Base-by-base conservation (phyloP, 2,113 vertebrate species). In the Acanthisitta chloris region DNA sequence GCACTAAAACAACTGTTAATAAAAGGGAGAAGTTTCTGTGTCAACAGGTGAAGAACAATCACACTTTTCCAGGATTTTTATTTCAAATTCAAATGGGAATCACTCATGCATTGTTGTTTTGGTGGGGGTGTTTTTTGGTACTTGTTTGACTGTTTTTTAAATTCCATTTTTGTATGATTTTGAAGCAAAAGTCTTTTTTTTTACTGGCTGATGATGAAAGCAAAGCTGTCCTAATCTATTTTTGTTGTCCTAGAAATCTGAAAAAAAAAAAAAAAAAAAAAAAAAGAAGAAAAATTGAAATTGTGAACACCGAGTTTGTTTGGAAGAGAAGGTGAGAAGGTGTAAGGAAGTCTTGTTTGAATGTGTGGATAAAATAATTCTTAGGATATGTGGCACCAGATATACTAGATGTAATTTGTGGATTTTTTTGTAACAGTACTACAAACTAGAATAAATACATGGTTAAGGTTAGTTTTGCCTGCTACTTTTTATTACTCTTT, bases 61-160 rank as follows among this genome's bases (percentile, higher is more conserved):
- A 8, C 13, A 74, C 2, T 78, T 89, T 92, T 57, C 10, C 21
- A 79, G 33, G 18, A 46, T 54, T 66, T 86, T 91, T 57, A 19
- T 42, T 83, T 91, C 11, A 57, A 74, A 70, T 65, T 78, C 8
- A 78, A 86, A 86, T 24, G 4, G 14, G 61, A 73, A 59, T 61
- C 2, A 42, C 19, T 34, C 66, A 11, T 48, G 6, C 8, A 46
- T 31, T 76, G 6, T 3, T 21, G 29, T 54, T 72, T 42, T 25
- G 21, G 12, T 52, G 7, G 11, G 5, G 2, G 1, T 19, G 1
- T 19, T 5, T 36, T 72, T 38, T 24, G 3, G 14, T 14, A 9
- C 7, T 36, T 33, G 7, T 7, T 14, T 38, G 38, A 33, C 66
- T 16, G 7, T 59, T 40, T 64, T 38, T 36, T 8, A 11, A 13